Evolutionary conservation across 1,140 invertebrate species (phyloP), one percentile per base, ranked within the genome.

Genomic region (Temnothorax curvispinosus): DNA sequence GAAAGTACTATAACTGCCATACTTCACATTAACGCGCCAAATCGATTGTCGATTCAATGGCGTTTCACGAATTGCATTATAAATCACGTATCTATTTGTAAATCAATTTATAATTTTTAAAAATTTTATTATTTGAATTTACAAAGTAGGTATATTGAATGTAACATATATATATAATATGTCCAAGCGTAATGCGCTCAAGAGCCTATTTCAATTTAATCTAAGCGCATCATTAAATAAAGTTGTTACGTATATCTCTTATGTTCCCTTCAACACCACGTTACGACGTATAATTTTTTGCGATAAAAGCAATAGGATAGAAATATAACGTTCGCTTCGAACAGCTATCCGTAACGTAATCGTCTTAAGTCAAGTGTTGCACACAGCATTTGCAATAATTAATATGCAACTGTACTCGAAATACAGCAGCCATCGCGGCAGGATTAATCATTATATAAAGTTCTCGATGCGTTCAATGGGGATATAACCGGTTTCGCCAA

Each of bases 381-480:
- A 27, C 27, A 27, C 27, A 75, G 72, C 71, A 75, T 84, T 74
- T 60, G 80, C n/a, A 47, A 32, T 84, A 84, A 84, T 84, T 84
- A 84, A 84, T 84, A 84, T 27, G 69, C 80, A 84, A 75, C 80
- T 21, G 38, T n/a, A 32, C 80, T 35, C 69, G 56, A 84, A 74
- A 84, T 60, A 44, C 69, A 35, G 41, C 80, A 54, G 54, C 54
- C 54, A 27, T 47, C 52, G 67, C 54, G 11, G 54, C 15, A 32
- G 71, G 15, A 84, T 84, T 84, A 84, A 84, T 84, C 80, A 84
- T 44, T 44, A 75, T 50, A 84, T 84, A 84, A 84, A 84, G 69
- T 84, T 84, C 54, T 7, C 56, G 69, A 84, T 84, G 69, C 54
- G 32, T 84, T 84, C 41, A 84, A 84, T 75, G 69, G 21, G 41